Percentiles rank a stretch among this genome's conserved stretches.
Conservation (phyloP, 2,113 vertebrate genomes). For the Lota lota region DNA sequence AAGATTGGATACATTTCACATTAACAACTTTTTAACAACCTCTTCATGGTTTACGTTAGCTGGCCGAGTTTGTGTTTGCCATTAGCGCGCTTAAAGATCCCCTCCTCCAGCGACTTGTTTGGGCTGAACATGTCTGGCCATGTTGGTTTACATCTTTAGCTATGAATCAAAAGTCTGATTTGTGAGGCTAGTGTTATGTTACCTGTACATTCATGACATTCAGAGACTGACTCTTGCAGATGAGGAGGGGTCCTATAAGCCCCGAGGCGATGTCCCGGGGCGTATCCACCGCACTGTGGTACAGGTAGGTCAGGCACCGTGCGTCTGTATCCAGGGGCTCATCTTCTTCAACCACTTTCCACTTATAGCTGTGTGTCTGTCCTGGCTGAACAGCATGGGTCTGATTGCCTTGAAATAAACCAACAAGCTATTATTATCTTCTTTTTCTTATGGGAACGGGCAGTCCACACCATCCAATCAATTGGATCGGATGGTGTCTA, state of each 20-base stretch:
- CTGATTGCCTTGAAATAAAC: constrained; percentile 71
- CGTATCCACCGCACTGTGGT: constrained; percentile 88
- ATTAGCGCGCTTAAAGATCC: too few species aligned
- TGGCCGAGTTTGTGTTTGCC: too few species aligned
- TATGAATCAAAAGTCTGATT: too few species aligned
- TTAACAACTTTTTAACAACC: too few species aligned
- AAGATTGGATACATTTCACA: too few species aligned
- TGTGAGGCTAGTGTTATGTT: constrained; percentile 12
- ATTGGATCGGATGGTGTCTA: too few species aligned
- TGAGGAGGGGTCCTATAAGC: constrained; percentile 88
- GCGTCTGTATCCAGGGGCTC: constrained; percentile 81
- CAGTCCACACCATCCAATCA: too few species aligned
- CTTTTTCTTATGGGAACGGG: too few species aligned
- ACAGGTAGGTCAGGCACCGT: constrained; percentile 88
- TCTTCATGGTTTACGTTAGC: too few species aligned
- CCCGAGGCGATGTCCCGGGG: constrained; percentile 89
- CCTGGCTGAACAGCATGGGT: constrained; percentile 84
- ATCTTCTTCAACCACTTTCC: constrained; percentile 84
- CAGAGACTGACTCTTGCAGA: constrained; percentile 91
- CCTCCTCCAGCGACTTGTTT: too few species aligned
- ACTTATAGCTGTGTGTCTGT: constrained; percentile 80
- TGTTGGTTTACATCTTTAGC: too few species aligned
- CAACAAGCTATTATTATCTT: neutral
- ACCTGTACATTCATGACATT: constrained; percentile 89
- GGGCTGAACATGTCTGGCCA: too few species aligned